phyloP scores from a whole-genome alignment of 2,113 vertebrate genomes.

The Alaudala cheleensis region DNA sequence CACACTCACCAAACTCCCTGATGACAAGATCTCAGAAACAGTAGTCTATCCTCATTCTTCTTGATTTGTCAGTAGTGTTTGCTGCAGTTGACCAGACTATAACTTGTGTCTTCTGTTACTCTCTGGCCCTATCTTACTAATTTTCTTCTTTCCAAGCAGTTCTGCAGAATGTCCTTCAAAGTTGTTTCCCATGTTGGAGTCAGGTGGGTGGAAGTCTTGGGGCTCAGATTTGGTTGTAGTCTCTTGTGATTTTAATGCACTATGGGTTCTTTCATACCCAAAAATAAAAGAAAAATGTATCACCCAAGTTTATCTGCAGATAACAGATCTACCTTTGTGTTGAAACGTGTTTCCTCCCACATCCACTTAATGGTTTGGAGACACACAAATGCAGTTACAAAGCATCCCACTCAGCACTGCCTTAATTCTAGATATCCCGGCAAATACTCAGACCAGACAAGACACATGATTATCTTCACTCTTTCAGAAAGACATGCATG shows the following conservation, averaged over 20 bases:
- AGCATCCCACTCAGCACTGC: not conserved
- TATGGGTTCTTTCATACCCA: not conserved
- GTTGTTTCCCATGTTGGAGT: not conserved
- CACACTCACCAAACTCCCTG: constrained; percentile 49
- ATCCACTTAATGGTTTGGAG: not conserved
- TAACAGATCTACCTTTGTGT: not conserved
- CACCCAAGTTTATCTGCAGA: not conserved
- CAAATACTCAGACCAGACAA: not conserved
- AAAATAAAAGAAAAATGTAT: not conserved
- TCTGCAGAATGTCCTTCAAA: not conserved
- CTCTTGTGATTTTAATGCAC: not conserved
- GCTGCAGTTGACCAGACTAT: not conserved
- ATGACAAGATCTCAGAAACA: constrained; percentile 53
- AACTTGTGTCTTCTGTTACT: not conserved
- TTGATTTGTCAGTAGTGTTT: constrained; percentile 23
- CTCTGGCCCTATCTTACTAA: not conserved
- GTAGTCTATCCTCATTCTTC: constrained; percentile 56
- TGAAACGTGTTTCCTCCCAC: not conserved
- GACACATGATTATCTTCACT: not conserved
- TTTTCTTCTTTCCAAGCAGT: not conserved
- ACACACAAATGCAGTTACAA: not conserved
- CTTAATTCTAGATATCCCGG: not conserved
- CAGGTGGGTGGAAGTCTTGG: not conserved
- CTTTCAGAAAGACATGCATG: not conserved
- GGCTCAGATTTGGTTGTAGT: not conserved